These are phyloP conservation scores for Panthera leo DNA, from an alignment of 2,113 vertebrate species.

Conservation along the genomic window DNA sequence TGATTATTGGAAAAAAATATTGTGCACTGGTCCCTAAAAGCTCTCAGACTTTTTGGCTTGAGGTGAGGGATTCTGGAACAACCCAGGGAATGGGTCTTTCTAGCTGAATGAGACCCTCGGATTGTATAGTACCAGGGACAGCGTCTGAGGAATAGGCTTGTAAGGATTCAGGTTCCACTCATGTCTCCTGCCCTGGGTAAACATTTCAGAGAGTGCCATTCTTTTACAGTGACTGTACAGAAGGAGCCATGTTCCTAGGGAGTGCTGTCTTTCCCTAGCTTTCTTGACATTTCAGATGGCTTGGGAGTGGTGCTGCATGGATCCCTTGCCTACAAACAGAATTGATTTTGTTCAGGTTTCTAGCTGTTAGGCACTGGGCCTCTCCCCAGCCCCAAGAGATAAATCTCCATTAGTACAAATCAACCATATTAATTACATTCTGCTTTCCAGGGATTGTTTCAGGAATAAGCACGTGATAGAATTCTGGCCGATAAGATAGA, in stretches of 20 bases:
- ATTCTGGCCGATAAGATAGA: conserved; percentile 37
- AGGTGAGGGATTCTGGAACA: not conserved
- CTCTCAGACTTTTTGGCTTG: not conserved
- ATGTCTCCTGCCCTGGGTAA: not conserved
- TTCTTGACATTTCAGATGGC: not conserved
- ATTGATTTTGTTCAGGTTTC: not conserved
- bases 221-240: not conserved
- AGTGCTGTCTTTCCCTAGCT: not conserved
- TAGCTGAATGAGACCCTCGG: not conserved
- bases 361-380: not conserved
- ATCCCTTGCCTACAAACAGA: not conserved
- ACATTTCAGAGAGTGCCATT: not conserved
- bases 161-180: not conserved
- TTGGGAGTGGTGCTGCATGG: too few species aligned
- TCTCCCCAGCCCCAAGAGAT: not conserved
- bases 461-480: not conserved
- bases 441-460: not conserved
- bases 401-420: conserved; percentile 10
- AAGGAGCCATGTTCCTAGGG: not conserved
- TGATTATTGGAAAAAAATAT: not conserved
- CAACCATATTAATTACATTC: not conserved
- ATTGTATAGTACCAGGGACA: not conserved
- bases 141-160: not conserved
- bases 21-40: not conserved
- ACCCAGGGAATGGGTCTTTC: not conserved